Evolutionary conservation across 2,113 vertebrate genomes (phyloP).

Genomic region (Prionailurus viverrinus): DNA sequence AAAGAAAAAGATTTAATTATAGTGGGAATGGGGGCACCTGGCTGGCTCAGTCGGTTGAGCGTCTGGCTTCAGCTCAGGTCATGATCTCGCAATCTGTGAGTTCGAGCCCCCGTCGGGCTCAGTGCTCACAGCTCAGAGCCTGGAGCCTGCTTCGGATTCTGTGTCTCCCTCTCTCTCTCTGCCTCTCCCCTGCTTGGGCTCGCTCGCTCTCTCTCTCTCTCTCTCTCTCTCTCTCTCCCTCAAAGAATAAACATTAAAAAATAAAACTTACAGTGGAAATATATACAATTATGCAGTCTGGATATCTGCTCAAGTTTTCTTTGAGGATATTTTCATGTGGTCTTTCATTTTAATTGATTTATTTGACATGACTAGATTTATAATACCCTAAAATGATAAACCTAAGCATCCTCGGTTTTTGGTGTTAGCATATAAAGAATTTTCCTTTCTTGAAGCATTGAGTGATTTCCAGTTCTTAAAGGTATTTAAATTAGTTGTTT

Average conservation of each 20-base stretch:
- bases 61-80: no score
- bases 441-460: constrained; percentile 80
- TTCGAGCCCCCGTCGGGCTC: no score
- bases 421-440: constrained; percentile 69
- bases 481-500: constrained; percentile 88
- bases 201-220: no score
- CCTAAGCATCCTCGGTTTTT: constrained; percentile 65
- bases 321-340: constrained; percentile 13
- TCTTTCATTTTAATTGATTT: constrained; percentile 33
- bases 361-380: constrained; percentile 61
- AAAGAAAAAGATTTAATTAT: neutral
- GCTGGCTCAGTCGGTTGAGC: no score
- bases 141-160: no score
- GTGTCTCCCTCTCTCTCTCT: no score
- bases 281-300: neutral
- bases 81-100: no score
- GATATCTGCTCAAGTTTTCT: constrained; percentile 36
- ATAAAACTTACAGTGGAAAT: neutral
- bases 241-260: no score
- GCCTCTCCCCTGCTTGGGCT: no score
- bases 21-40: no score
- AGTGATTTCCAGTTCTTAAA: constrained; percentile 80
- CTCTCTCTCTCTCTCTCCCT: no score
- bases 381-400: constrained; percentile 47
- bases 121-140: no score